Evolutionary conservation across 2,113 vertebrate genomes (phyloP).

Genomic region (Cyanoderma ruficeps): DNA sequence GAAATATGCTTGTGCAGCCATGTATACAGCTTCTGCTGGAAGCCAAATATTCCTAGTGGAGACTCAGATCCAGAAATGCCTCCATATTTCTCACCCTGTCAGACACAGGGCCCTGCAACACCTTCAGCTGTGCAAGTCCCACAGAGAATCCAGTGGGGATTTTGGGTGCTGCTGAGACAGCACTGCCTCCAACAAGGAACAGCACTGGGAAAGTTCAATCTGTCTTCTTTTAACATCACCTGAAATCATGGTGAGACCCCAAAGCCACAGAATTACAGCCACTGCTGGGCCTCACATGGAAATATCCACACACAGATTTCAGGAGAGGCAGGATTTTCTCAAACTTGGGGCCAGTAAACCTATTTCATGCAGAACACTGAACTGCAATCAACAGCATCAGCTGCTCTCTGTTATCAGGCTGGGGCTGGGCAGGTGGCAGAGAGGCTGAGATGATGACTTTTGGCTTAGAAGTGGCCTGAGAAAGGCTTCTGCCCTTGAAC

Average conservation of each 20-base stretch:
- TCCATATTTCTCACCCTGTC: not conserved
- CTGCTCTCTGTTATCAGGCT: not conserved
- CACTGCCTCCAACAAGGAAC: not conserved
- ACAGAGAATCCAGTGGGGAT: not conserved
- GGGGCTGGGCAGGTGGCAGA: not conserved
- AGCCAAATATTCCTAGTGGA: not conserved
- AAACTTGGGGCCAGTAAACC: not conserved
- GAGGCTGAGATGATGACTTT: not conserved
- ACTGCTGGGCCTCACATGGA: not conserved
- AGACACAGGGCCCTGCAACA: not conserved
- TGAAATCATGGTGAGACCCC: not conserved
- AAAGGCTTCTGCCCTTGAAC: not conserved
- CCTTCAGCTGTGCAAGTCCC: not conserved
- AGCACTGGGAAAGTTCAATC: not conserved
- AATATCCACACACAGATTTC: not conserved
- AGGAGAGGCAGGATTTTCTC: not conserved
- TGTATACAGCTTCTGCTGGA: not conserved
- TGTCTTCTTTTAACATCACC: not conserved
- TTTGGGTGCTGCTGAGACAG: not conserved
- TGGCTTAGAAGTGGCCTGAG: not conserved
- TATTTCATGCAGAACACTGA: not conserved
- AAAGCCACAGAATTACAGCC: not conserved
- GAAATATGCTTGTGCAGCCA: not conserved
- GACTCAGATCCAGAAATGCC: not conserved
- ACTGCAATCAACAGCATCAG: not conserved